Conservation (phyloP, 2,113 vertebrate genomes). For the Siphamia tubifer region DNA sequence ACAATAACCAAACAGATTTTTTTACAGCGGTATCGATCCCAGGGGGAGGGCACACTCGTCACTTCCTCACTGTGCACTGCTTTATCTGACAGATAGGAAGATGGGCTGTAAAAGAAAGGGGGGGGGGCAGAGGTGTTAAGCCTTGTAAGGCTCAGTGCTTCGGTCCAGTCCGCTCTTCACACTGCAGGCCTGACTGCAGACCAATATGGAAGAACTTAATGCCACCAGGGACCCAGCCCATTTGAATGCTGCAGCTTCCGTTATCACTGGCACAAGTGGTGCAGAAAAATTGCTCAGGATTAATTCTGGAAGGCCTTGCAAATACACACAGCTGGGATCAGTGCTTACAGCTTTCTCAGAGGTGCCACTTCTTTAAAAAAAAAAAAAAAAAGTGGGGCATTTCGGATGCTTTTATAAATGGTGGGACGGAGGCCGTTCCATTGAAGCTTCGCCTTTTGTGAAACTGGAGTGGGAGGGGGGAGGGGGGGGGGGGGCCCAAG, state of each 20-base stretch:
- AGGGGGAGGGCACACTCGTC: constrained; percentile 1
- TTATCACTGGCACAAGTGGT: constrained; percentile 78
- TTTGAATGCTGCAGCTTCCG: constrained; percentile 75
- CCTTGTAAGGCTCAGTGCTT: constrained; percentile 43
- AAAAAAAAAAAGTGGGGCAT: constrained; percentile 54
- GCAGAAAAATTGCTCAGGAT: constrained; percentile 79
- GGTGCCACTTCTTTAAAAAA: constrained; percentile 36
- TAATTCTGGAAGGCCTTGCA: constrained; percentile 72
- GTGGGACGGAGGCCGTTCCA: constrained; percentile 58
- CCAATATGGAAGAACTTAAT: constrained; percentile 76
- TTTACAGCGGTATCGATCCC: background rate
- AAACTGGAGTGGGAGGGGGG: constrained; percentile 38
- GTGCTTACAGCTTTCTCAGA: constrained; percentile 67
- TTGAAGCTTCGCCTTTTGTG: constrained; percentile 57
- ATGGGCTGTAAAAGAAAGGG: constrained; percentile 22
- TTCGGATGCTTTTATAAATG: constrained; percentile 67
- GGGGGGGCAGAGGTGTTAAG: constrained; percentile 31
- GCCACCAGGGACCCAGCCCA: constrained; percentile 70
- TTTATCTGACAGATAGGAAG: constrained; percentile 29
- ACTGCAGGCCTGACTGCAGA: constrained; percentile 65
- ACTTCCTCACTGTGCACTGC: constrained; percentile 14
- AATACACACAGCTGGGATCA: constrained; percentile 75
- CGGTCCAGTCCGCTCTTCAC: constrained; percentile 41
- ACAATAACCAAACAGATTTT: background rate
- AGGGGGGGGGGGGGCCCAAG: constrained; percentile 38